phyloP scores from a whole-genome alignment of 1,140 invertebrate species.

The Leptoteleia sp. region DNA sequence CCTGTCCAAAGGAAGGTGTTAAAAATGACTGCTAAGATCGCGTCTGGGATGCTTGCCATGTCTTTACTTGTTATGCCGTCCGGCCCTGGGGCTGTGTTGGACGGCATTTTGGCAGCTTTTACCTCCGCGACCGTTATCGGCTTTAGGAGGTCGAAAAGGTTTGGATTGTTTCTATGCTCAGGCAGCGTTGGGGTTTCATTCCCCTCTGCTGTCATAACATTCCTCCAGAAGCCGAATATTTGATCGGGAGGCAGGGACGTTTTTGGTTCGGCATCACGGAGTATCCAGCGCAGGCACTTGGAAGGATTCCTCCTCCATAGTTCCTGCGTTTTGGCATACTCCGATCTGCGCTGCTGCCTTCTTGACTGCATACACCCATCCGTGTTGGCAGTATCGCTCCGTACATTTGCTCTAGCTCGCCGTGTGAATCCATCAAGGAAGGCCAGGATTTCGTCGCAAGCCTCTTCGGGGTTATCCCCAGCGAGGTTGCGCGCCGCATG shows the following conservation, averaged over 20 bases:
- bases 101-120: background rate
- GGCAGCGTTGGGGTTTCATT: background rate
- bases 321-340: background rate
- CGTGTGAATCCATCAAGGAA: too few relatives aligned
- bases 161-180: background rate
- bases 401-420: too few relatives aligned
- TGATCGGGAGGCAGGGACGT: background rate
- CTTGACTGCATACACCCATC: too few relatives aligned
- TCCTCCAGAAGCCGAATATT: too few relatives aligned
- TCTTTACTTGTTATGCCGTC: constrained; percentile 1
- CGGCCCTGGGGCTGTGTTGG: constrained; percentile 1
- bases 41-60: background rate
- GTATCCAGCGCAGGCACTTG: background rate
- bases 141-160: background rate
- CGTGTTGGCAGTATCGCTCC: too few relatives aligned
- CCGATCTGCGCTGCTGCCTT: background rate
- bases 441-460: too few relatives aligned
- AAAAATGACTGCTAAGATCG: background rate
- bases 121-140: background rate
- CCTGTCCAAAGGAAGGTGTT: constrained; percentile 9
- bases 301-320: too few relatives aligned
- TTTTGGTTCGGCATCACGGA: background rate
- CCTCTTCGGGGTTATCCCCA: too few relatives aligned
- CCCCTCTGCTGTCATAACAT: too few relatives aligned
- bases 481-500: too few relatives aligned